A percentile compares a stretch with the other conserved stretches of the same genome.
Conservation (phyloP, 1,140 invertebrate species). For the Drosophila ficusphila region DNA sequence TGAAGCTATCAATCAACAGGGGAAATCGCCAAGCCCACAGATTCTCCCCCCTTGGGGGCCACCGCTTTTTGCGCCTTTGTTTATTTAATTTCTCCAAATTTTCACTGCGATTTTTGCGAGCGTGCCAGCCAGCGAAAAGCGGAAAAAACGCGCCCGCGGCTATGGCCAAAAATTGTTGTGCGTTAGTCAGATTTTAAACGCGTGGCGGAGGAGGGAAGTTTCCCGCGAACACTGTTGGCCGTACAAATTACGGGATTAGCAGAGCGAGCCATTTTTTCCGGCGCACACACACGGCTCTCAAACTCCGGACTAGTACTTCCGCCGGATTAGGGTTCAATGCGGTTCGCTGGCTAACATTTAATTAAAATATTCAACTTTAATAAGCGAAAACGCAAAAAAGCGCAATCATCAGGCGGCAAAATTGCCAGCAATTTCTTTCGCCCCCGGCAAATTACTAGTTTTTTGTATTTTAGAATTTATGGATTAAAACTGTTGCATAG, state of each 20-base stretch:
- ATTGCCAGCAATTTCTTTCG: not conserved
- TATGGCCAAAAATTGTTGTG: conserved; percentile 75
- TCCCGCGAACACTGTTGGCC: conserved; percentile 62
- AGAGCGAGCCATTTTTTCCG: conserved; percentile 54
- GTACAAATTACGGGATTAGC: conserved; percentile 82
- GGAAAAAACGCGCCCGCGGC: conserved; percentile 66
- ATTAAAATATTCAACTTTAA: conserved; percentile 79
- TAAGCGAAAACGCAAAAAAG: conserved; percentile 44
- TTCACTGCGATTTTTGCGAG: conserved; percentile 63
- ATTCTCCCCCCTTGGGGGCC: not conserved
- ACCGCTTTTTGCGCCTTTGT: conserved; percentile 42
- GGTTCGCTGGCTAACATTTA: conserved; percentile 47
- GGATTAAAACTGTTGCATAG: conserved; percentile 68
- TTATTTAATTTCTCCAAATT: conserved; percentile 76
- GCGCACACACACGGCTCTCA: conserved; percentile 1
- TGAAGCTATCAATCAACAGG: conserved; percentile 40
- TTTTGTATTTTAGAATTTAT: conserved; percentile 51
- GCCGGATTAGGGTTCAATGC: conserved; percentile 73
- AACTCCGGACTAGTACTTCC: conserved; percentile 6
- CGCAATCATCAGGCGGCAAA: conserved; percentile 10
- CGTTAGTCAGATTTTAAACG: conserved; percentile 80
- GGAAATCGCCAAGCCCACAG: conserved; percentile 7
- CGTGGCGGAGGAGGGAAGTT: not conserved
- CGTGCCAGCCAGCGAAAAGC: conserved; percentile 14
- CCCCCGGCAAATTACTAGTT: not conserved